Evolutionary conservation across 2,113 vertebrate species (phyloP).

Genomic region (Gnathonemus longibarbis): DNA sequence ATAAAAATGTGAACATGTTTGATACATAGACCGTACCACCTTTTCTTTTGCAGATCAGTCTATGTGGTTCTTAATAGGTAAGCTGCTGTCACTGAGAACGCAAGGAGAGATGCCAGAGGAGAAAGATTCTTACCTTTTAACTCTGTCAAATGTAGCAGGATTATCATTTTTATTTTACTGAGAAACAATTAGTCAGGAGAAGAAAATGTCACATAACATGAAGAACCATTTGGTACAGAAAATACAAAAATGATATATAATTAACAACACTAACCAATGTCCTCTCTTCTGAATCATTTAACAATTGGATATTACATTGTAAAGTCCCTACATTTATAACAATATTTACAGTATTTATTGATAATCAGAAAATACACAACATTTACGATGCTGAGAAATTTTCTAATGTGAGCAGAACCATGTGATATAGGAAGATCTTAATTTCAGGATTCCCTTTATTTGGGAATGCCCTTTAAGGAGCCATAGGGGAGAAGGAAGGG

Average conservation of each 20-base stretch:
- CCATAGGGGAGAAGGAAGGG: not conserved
- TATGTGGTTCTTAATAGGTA: not conserved
- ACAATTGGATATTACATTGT: not conserved
- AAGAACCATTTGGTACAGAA: constrained; percentile 35
- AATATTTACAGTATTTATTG: not conserved
- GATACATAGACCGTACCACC: not conserved
- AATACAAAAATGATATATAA: constrained; percentile 41
- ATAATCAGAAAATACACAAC: not conserved
- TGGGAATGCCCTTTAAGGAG: not conserved
- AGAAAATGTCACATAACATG: constrained; percentile 32
- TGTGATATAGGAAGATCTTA: not conserved
- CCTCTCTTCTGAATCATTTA: constrained; percentile 9
- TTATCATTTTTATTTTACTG: constrained; percentile 60
- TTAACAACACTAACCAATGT: constrained; percentile 34
- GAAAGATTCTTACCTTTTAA: not conserved
- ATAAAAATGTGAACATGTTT: not conserved
- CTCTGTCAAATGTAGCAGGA: constrained; percentile 20
- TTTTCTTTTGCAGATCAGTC: not conserved
- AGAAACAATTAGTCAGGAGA: constrained; percentile 48
- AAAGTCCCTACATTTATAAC: constrained; percentile 9
- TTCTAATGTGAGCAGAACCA: not conserved
- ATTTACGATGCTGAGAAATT: not conserved
- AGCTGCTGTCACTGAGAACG: not conserved
- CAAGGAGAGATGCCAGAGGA: not conserved
- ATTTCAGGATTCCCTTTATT: not conserved